phyloP scores from a whole-genome alignment of 2,888 invertebrate species.

The Nomada flava region DNA sequence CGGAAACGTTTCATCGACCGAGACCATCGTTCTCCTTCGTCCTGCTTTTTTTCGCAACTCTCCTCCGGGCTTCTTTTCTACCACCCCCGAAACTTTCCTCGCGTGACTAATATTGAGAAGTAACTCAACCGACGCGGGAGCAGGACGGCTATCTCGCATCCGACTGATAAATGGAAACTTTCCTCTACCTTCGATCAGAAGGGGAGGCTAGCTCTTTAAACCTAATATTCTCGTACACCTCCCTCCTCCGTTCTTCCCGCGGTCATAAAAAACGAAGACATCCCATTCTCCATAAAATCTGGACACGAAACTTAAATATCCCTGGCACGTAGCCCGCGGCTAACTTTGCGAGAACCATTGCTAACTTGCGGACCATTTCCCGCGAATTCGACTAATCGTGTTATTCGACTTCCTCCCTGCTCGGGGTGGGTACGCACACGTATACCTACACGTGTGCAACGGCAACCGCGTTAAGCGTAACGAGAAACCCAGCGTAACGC shows the following conservation, averaged over 20 bases:
- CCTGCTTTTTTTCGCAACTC: slow-evolving; percentile 27
- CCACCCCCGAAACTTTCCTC: slow-evolving; percentile 59
- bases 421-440: not conserved
- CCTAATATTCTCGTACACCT: not conserved
- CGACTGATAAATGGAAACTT: slow-evolving; percentile 43
- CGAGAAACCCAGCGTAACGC: slow-evolving; percentile 45
- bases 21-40: slow-evolving; percentile 68
- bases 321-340: slow-evolving; percentile 21
- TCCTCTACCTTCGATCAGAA: not conserved
- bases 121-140: slow-evolving; percentile 26
- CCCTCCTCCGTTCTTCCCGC: not conserved
- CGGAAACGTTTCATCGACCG: slow-evolving; percentile 75
- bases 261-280: not conserved
- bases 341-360: slow-evolving; percentile 5
- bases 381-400: slow-evolving; percentile 64
- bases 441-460: slow-evolving; percentile 5
- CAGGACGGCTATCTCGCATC: slow-evolving; percentile 30
- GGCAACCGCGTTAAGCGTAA: slow-evolving; percentile 54
- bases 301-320: slow-evolving; percentile 32
- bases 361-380: slow-evolving; percentile 45
- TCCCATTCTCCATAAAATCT: not conserved
- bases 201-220: not conserved
- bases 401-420: slow-evolving; percentile 54
- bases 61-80: slow-evolving; percentile 61
- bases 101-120: slow-evolving; percentile 64